Base-by-base conservation (phyloP, 2,888 invertebrate genomes). In the Cyclophora albipunctata region DNA sequence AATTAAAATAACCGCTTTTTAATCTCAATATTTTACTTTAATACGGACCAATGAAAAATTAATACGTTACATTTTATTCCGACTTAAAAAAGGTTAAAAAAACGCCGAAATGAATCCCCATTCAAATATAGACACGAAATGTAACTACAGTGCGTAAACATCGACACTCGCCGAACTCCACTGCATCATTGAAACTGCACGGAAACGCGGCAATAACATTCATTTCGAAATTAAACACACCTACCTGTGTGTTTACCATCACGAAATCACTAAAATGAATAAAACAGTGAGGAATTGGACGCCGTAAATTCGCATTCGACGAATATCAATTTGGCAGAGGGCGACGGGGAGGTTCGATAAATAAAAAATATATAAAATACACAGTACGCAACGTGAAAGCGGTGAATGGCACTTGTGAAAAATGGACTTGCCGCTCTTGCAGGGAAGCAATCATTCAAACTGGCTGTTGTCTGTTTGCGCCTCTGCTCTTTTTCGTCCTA, bases 361-460 rank as follows among this genome's bases (percentile, higher is more conserved):
- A 86, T 82, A 85, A 86, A 84, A 75, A 80, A 81, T 73, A 84
- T 82, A 81, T 78, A 82, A 79, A 81, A 84, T 81, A 86, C 75
- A 82, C 75, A 78, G 82, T 78, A 80, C 81, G 78, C 73, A 81
- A 81, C 81, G 80, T 83, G 83, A 83, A 86, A 84, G 84, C 86
- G 78, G 81, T 81, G 86, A 88, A 88, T 88, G 86, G 86, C 88
- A 88, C 88, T 88, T 83, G 86, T 88, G 88, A 88, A 88, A 88
- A 88, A 88, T 88, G 88, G 88, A 88, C 88, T 86, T 82, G 83
- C 84, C 86, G 83, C 87, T 85, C 86, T 87, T 86, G 81, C 84
- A 81, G 87, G 78, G 86, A 87, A 87, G 85, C 87, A 85, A 88
- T 88, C 88, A 88, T 88, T 88, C 88, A 88, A 86, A 87, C 87